phyloP scores from a whole-genome alignment of 1,140 invertebrate genomes.

The Melanaphis sacchari region DNA sequence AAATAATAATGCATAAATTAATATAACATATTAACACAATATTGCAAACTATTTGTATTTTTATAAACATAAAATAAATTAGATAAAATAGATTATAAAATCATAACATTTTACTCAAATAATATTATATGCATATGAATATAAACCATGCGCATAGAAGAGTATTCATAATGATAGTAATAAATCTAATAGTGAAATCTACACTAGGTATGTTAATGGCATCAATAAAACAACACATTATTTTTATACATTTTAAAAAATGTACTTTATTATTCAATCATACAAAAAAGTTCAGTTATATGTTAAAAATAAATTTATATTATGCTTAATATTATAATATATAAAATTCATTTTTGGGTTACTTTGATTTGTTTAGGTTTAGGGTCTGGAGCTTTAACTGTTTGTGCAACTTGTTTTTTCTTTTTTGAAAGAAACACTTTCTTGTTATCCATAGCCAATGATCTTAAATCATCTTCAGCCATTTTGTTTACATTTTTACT shows the following conservation, averaged over 20 bases:
- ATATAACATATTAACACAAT: too few relatives aligned
- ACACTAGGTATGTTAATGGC: not conserved
- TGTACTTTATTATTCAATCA: not conserved
- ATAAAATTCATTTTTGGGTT: not conserved
- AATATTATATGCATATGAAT: too few relatives aligned
- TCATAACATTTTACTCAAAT: too few relatives aligned
- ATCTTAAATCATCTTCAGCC: conserved; percentile 70
- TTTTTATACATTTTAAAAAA: not conserved
- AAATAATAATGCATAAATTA: too few relatives aligned
- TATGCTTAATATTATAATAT: not conserved
- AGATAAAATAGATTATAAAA: too few relatives aligned
- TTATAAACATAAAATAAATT: too few relatives aligned
- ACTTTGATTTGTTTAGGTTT: conserved; percentile 45
- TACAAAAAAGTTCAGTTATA: not conserved
- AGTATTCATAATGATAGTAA: too few relatives aligned
- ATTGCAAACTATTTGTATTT: too few relatives aligned
- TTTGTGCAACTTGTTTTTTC: conserved; percentile 58
- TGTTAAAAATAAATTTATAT: not conserved
- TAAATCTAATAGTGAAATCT: too few relatives aligned
- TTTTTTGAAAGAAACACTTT: conserved; percentile 64
- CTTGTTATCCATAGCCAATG: conserved; percentile 66
- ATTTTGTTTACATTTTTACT: conserved; percentile 71
- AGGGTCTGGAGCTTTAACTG: not conserved
- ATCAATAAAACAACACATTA: not conserved
- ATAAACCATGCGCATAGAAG: too few relatives aligned